Base-by-base conservation (phyloP, 2,113 vertebrate species). In the Carassius gibelio region DNA sequence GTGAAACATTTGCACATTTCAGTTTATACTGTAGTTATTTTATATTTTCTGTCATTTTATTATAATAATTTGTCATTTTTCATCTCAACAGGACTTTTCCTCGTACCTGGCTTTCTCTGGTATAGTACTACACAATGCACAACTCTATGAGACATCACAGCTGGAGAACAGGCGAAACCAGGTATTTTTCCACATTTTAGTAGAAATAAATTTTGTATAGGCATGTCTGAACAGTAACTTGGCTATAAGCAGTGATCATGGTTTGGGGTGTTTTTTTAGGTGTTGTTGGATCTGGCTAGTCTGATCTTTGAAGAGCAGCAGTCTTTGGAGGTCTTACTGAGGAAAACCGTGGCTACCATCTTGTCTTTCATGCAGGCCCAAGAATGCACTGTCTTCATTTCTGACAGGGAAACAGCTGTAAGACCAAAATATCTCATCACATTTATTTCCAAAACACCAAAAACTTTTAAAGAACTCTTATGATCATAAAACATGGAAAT, bases 301-400 rank as follows among this genome's bases (percentile, higher is more conserved):
- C 93, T 99, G 84, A 98, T 99, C 89, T 99, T 99, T 84, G 98
- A 99, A 91, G 97, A 99, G 90, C 98, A 99, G 72, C 98, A 98
- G 86, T 97, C 96, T 59, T 87, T 99, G 91, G 97, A 99, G 90
- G 96, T 98, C 17, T 94, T 99, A 72, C 92, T 99, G 91, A 97
- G 96, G 93, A 99, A 97, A 93, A 98, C 99, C 30, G 96, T 97
- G 30, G 97, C 96, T 81, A 99, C 96, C 6, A 99, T 99, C 90
- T 94, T 99, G 90, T 98, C 98, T 61, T 99, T 99, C 91, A 98
- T 99, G 97, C 97, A 98, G 90, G 96, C 97, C 76, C 96, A 98
- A 91, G 96, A 94, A 48, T 99, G 98, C 83, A 98, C 97, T 0
- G 95, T 99, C 87, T 99, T 99, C 92, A 98, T 97, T 19, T 95